Evolutionary conservation across 2,888 invertebrate genomes (phyloP).

Genomic region (Deroplatys truncata): DNA sequence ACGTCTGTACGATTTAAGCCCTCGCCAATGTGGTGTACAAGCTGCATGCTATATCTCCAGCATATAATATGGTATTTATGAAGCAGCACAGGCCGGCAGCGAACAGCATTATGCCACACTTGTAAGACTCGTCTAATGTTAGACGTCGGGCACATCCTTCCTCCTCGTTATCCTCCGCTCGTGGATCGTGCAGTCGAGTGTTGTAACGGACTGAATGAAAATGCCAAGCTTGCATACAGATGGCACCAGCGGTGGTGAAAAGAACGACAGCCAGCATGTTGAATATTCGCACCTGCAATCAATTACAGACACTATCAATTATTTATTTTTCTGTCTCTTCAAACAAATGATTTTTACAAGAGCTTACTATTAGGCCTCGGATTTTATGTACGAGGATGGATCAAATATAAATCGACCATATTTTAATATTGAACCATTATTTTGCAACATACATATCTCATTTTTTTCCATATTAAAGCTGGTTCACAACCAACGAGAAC

Average conservation of each 20-base stretch:
- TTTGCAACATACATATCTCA: too few species aligned
- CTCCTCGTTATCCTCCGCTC: too few species aligned
- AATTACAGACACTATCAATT: neutral
- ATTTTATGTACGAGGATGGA: too few species aligned
- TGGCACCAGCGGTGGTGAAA: slow-evolving; percentile 35
- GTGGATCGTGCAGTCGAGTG: neutral
- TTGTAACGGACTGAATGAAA: neutral
- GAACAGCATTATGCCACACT: neutral
- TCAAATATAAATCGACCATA: too few species aligned
- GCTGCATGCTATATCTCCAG: neutral
- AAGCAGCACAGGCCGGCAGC: neutral
- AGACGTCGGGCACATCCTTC: too few species aligned
- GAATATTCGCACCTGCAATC: slow-evolving; percentile 36
- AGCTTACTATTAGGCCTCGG: too few species aligned
- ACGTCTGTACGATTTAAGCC: too few species aligned
- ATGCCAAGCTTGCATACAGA: neutral
- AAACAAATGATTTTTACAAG: too few species aligned
- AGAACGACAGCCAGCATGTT: slow-evolving; percentile 37
- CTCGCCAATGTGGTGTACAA: neutral
- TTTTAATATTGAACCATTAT: too few species aligned
- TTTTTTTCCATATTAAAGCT: too few species aligned
- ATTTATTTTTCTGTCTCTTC: too few species aligned
- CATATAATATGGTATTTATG: neutral
- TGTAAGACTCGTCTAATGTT: neutral
- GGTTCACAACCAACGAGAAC: too few species aligned